Evolutionary conservation across 2,797 vertebrate species (phyloP).

Genomic region (Astyanax mexicanus): DNA sequence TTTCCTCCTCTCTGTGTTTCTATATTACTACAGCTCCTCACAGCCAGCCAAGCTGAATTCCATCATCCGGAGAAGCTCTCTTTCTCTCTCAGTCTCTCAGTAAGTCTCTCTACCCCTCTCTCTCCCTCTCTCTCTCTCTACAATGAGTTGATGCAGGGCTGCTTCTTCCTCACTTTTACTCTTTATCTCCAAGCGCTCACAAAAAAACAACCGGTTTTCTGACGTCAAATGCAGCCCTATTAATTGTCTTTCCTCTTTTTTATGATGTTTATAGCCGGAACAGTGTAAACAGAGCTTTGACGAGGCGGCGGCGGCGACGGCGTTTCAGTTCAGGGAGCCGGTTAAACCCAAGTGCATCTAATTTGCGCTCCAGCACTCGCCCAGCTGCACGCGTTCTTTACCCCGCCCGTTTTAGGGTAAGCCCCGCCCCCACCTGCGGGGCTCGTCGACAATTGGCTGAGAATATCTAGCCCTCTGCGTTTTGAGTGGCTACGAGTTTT

Average conservation of each 20-base stretch:
- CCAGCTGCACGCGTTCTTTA: neutral
- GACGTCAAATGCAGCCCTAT: constrained; percentile 26
- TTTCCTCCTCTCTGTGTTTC: too few relatives aligned
- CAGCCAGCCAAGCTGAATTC: constrained; percentile 57
- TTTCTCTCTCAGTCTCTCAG: too few relatives aligned
- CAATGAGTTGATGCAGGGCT: constrained; percentile 60
- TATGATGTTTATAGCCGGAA: constrained; percentile 54
- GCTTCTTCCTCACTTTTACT: constrained; percentile 43
- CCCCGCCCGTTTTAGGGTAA: neutral
- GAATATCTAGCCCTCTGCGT: neutral
- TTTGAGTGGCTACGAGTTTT: neutral
- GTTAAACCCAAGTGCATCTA: constrained; percentile 71
- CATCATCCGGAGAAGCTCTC: constrained; percentile 60
- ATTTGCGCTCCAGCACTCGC: constrained; percentile 37
- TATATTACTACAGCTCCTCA: neutral
- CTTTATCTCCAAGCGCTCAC: constrained; percentile 50
- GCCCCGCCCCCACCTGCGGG: neutral
- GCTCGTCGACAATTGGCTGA: neutral
- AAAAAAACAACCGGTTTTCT: constrained; percentile 56
- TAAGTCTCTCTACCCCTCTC: too few relatives aligned
- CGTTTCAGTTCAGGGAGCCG: constrained; percentile 69
- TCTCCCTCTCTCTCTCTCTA: too few relatives aligned
- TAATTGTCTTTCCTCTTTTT: constrained; percentile 41
- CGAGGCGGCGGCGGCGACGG: constrained; percentile 54
- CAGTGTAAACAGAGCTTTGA: constrained; percentile 31